These are phyloP conservation scores for Blastobasis adustella DNA, from an alignment of 2,888 invertebrate species.

Conservation along the genomic window DNA sequence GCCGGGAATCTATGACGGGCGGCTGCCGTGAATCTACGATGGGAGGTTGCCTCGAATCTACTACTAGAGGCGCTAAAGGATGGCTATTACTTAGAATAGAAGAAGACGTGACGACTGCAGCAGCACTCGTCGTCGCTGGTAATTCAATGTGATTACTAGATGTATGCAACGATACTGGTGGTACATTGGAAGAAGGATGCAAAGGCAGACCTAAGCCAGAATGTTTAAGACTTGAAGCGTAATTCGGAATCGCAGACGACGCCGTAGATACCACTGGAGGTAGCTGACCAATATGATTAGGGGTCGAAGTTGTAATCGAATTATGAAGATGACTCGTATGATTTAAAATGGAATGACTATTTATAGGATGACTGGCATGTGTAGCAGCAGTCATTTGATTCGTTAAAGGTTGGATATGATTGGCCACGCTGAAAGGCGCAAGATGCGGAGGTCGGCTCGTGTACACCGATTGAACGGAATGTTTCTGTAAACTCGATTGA, in stretches of 20 bases:
- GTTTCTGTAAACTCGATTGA: slow-evolving; percentile 66
- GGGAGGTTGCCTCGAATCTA: slow-evolving; percentile 34
- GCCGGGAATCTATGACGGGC: slow-evolving; percentile 55
- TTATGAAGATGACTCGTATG: slow-evolving; percentile 45
- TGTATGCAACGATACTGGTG: slow-evolving; percentile 40
- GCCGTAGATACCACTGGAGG: slow-evolving; percentile 39
- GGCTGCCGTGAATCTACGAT: slow-evolving; percentile 38
- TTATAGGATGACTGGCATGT: slow-evolving; percentile 47
- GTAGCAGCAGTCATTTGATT: slow-evolving; percentile 50
- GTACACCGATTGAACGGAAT: slow-evolving; percentile 63
- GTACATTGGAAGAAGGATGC: slow-evolving; percentile 33
- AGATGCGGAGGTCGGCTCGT: slow-evolving; percentile 58
- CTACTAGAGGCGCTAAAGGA: slow-evolving; percentile 42
- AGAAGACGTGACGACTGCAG: slow-evolving; percentile 35
- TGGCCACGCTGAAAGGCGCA: slow-evolving; percentile 56
- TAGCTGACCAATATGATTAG: slow-evolving; percentile 44
- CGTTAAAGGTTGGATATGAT: slow-evolving; percentile 69
- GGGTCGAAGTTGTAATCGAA: slow-evolving; percentile 38
- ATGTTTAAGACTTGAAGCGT: slow-evolving; percentile 50
- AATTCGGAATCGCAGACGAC: slow-evolving; percentile 47
- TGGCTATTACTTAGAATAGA: slow-evolving; percentile 41
- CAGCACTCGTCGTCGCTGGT: slow-evolving; percentile 32
- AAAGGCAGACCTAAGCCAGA: slow-evolving; percentile 42
- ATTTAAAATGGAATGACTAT: slow-evolving; percentile 56
- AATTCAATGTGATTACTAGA: slow-evolving; percentile 42